These are phyloP conservation scores for Orycteropus afer DNA, from an alignment of 2,113 vertebrate species.

Conservation along the genomic window DNA sequence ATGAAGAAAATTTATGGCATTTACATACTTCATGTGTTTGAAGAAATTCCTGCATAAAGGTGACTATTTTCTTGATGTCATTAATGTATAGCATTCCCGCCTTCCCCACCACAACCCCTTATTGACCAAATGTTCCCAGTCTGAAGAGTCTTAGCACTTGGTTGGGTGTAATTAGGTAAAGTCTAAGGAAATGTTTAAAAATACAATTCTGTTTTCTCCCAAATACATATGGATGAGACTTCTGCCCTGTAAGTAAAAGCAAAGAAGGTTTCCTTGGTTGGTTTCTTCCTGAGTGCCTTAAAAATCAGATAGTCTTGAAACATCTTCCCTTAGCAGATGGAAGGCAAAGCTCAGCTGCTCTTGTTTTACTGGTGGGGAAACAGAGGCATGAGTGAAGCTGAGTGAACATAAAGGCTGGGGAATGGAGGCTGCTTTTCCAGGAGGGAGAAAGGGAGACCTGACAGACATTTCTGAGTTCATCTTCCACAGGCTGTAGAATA, in stretches of 20 bases:
- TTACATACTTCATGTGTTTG: neutral
- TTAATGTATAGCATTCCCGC: neutral
- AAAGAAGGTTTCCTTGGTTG: neutral
- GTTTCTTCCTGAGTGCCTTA: neutral
- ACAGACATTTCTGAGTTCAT: neutral
- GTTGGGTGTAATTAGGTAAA: constrained; percentile 1
- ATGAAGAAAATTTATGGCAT: neutral
- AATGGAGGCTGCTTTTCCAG: neutral
- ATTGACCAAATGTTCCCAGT: neutral
- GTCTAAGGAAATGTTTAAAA: constrained; percentile 40
- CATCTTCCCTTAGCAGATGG: neutral
- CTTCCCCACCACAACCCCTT: neutral
- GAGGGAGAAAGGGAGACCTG: neutral
- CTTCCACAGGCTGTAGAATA: neutral
- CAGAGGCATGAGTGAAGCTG: neutral
- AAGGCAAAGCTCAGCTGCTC: neutral
- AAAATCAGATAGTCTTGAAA: neutral
- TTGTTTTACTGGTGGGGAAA: neutral
- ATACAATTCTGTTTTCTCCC: constrained; percentile 23
- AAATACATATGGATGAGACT: neutral
- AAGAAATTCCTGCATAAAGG: neutral
- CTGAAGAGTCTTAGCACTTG: neutral
- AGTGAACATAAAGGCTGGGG: neutral
- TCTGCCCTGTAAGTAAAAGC: neutral
- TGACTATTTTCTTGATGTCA: neutral